Percentiles rank a stretch among this genome's conserved stretches.
phyloP scores from a whole-genome alignment of 2,888 invertebrate genomes.

The Heliconius erato region DNA sequence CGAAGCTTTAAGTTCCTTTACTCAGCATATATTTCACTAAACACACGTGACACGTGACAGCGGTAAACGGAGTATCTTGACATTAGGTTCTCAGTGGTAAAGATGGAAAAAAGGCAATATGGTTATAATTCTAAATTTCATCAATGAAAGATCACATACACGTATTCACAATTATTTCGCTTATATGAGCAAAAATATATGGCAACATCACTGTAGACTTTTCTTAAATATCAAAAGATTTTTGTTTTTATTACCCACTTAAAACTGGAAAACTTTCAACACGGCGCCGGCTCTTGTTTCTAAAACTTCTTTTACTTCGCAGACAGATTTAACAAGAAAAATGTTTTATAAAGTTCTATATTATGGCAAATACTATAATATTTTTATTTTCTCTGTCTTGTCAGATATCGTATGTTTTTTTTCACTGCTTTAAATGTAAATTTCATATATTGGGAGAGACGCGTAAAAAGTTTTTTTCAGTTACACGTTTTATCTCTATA shows the following conservation, averaged over 20 bases:
- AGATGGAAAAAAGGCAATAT: too few relatives aligned
- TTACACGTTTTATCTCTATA: too few relatives aligned
- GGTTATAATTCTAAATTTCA: too few relatives aligned
- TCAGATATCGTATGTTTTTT: background rate
- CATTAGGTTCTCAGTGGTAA: too few relatives aligned
- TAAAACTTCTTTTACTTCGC: background rate
- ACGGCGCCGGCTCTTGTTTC: background rate
- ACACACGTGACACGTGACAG: too few relatives aligned
- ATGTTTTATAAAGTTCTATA: background rate
- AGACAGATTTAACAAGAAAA: background rate
- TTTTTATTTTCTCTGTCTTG: background rate
- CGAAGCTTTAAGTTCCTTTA: too few relatives aligned
- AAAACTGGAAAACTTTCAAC: background rate
- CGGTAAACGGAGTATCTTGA: too few relatives aligned
- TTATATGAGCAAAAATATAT: background rate
- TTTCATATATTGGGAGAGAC: too few relatives aligned
- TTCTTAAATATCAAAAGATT: background rate
- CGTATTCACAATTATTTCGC: too few relatives aligned
- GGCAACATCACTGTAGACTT: background rate
- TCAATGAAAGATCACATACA: too few relatives aligned
- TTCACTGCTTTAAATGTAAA: background rate
- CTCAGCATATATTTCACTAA: too few relatives aligned
- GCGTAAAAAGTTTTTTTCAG: too few relatives aligned
- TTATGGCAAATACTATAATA: background rate
- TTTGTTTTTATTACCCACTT: constrained; percentile 9